Percentiles rank a stretch among this genome's conserved stretches.
Evolutionary conservation across 2,113 vertebrate genomes (phyloP).

Genomic region (Cryptoleucopteryx plumbea): DNA sequence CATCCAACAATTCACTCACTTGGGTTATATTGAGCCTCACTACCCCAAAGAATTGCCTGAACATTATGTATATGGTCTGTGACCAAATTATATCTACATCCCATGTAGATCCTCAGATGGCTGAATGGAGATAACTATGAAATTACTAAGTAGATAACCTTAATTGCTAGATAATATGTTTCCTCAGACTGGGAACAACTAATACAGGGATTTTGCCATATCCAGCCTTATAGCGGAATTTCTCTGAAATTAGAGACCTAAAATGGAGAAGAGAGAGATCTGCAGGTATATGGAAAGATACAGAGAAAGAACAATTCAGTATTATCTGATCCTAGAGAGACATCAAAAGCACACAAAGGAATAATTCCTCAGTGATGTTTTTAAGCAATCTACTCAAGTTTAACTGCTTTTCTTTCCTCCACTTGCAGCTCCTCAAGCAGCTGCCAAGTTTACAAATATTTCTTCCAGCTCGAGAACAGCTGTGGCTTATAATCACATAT

Average conservation of each 20-base stretch:
- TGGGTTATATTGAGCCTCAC: neutral
- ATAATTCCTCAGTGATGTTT: neutral
- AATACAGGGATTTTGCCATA: neutral
- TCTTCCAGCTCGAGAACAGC: constrained; percentile 19
- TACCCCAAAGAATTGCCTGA: neutral
- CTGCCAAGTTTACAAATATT: constrained; percentile 58
- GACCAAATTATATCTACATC: neutral
- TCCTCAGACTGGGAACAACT: neutral
- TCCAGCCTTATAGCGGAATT: neutral
- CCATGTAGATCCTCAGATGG: neutral
- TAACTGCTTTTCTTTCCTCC: neutral
- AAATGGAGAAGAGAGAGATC: neutral
- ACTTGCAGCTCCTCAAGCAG: constrained; percentile 19
- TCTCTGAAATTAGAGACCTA: neutral
- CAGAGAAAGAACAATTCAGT: neutral
- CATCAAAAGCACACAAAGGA: neutral
- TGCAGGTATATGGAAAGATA: neutral
- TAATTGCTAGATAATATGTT: neutral
- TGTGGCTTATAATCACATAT: constrained; percentile 46
- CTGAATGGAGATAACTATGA: neutral
- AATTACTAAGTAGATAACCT: neutral
- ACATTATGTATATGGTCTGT: neutral
- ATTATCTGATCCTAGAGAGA: neutral
- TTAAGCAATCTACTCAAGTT: neutral
- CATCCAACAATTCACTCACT: neutral